phyloP scores from a whole-genome alignment of 2,113 vertebrate genomes.

The Coryphaenoides rupestris region DNA sequence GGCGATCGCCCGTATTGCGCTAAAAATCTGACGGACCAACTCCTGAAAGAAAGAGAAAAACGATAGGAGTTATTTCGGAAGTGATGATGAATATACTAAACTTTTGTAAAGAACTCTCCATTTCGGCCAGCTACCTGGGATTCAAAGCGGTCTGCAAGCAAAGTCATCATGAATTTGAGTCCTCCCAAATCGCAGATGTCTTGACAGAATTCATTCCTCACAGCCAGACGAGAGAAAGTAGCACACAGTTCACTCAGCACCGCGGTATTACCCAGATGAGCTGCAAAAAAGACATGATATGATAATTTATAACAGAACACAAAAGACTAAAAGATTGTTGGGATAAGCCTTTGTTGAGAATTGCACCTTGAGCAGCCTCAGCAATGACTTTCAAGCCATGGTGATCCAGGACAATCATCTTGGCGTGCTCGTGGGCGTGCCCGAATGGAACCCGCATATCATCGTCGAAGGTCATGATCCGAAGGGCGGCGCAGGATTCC shows the following conservation, averaged over 20 bases:
- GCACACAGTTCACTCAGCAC: constrained; percentile 88
- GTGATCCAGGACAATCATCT: constrained; percentile 87
- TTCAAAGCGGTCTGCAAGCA: constrained; percentile 82
- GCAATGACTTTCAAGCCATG: constrained; percentile 83
- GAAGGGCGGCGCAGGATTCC: constrained; percentile 74
- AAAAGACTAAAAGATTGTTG: background rate
- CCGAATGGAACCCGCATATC: constrained; percentile 90
- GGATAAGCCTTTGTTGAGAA: background rate
- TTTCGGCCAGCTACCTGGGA: constrained; percentile 71
- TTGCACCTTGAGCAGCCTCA: constrained; percentile 85
- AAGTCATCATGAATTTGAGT: constrained; percentile 79
- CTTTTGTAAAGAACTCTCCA: background rate
- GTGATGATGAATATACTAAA: background rate
- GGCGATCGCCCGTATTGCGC: constrained; percentile 81
- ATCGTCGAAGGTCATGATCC: constrained; percentile 91
- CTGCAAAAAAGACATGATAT: constrained; percentile 57
- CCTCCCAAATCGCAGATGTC: constrained; percentile 92
- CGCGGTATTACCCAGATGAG: constrained; percentile 66
- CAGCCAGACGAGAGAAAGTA: constrained; percentile 83
- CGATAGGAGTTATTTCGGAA: background rate
- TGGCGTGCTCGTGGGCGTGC: constrained; percentile 88
- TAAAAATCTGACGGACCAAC: constrained; percentile 85
- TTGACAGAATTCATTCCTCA: constrained; percentile 96
- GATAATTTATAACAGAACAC: background rate
- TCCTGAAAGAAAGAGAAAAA: constrained; percentile 67